These are phyloP conservation scores for Calycopis cecrops DNA, from an alignment of 1,140 invertebrate genomes.

Conservation along the genomic window DNA sequence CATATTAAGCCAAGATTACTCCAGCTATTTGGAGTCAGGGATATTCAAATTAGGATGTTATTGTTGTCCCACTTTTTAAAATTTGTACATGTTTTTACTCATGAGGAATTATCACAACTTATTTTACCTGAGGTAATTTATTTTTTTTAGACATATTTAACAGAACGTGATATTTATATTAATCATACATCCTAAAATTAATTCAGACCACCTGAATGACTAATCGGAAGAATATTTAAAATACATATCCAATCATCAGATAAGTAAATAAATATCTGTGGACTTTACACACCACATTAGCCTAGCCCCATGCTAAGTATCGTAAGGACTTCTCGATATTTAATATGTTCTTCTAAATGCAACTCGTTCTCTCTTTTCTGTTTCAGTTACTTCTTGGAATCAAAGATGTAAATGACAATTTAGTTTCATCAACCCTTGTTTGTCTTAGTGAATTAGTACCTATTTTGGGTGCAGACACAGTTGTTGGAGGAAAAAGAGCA, in stretches of 20 bases:
- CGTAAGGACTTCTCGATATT: too few relatives aligned
- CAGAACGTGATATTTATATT: too few relatives aligned
- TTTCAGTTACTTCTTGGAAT: conserved; percentile 86
- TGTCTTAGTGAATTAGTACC: conserved; percentile 88
- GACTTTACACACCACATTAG: too few relatives aligned
- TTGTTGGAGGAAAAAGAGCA: conserved; percentile 86
- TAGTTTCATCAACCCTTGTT: conserved; percentile 86
- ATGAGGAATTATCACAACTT: conserved; percentile 80
- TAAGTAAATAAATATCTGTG: too few relatives aligned
- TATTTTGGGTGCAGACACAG: conserved; percentile 85
- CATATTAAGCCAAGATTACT: conserved; percentile 83
- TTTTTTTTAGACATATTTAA: not conserved
- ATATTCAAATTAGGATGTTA: conserved; percentile 79
- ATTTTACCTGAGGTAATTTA: conserved; percentile 82
- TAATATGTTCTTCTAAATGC: too few relatives aligned
- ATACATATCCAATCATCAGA: not conserved
- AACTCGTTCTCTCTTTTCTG: conserved; percentile 26
- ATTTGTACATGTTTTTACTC: conserved; percentile 81
- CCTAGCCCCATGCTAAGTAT: too few relatives aligned
- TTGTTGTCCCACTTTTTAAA: conserved; percentile 83
- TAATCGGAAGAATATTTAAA: too few relatives aligned
- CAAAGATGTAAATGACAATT: conserved; percentile 85
- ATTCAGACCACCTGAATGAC: too few relatives aligned
- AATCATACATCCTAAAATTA: too few relatives aligned
- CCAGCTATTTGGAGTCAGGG: conserved; percentile 85